Percentiles rank a stretch among this genome's conserved stretches.
These are phyloP conservation scores for Pyrgus malvae DNA, from an alignment of 2,888 invertebrate genomes.

Conservation along the genomic window DNA sequence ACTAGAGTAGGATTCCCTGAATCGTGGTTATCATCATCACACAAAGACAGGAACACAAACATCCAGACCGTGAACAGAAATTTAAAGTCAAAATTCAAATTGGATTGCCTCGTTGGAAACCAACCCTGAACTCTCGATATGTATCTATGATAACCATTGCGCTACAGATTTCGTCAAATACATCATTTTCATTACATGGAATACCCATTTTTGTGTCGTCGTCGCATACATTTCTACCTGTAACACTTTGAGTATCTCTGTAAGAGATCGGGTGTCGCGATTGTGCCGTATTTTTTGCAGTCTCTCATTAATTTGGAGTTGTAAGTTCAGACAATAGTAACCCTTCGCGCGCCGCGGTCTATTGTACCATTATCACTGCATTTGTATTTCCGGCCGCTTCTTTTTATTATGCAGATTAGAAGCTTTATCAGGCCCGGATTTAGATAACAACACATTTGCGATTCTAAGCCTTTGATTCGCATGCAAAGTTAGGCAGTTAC, in stretches of 20 bases:
- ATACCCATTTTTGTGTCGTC: no score
- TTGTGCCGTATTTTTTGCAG: conserved; percentile 76
- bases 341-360: conserved; percentile 63
- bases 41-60: no score
- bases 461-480: conserved; percentile 37
- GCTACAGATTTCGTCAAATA: no score
- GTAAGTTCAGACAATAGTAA: conserved; percentile 72
- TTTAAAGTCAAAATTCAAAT: no score
- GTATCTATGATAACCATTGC: no score
- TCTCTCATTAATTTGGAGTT: conserved; percentile 77
- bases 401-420: conserved; percentile 79
- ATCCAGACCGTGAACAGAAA: no score
- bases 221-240: conserved; percentile 11
- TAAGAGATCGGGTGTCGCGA: conserved; percentile 70
- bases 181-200: no score
- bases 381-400: conserved; percentile 69
- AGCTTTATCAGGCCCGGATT: conserved; percentile 65
- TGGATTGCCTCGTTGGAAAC: no score
- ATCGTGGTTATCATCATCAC: no score
- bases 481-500: conserved; percentile 35
- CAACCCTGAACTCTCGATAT: no score
- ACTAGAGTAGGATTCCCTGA: no score
- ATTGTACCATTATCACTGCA: conserved; percentile 71
- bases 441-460: conserved; percentile 47
- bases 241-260: conserved; percentile 55